These are phyloP conservation scores for Semnornis frantzii DNA, from an alignment of 2,113 vertebrate species.

Conservation along the genomic window DNA sequence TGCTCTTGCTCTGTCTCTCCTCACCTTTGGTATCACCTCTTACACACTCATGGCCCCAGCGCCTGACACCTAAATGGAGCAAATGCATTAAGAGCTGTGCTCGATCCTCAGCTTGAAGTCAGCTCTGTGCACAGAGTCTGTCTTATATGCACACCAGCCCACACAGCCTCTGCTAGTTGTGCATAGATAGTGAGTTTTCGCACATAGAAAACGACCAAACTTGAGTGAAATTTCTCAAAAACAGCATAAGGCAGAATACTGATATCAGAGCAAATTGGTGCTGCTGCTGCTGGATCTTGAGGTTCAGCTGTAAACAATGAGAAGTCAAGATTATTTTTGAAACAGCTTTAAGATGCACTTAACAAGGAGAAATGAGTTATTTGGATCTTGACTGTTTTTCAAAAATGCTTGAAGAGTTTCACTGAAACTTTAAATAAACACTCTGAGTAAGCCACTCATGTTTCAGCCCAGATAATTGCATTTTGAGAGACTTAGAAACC, in stretches of 20 bases:
- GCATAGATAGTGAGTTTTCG: neutral
- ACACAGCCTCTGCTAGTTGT: rapidly evolving
- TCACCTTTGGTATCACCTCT: neutral
- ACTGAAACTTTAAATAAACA: slow-evolving; percentile 26
- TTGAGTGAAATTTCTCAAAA: neutral
- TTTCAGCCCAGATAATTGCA: slow-evolving; percentile 16
- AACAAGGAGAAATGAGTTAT: neutral
- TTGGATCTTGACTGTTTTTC: neutral
- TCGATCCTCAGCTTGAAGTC: neutral
- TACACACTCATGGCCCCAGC: neutral
- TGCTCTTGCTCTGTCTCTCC: neutral
- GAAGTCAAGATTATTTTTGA: neutral
- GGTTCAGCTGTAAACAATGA: neutral
- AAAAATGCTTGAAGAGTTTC: neutral
- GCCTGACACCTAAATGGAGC: neutral
- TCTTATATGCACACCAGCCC: neutral
- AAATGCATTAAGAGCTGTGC: neutral
- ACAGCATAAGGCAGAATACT: neutral
- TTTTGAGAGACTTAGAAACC: neutral
- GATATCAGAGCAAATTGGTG: neutral
- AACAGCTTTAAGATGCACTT: neutral
- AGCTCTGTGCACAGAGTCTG: neutral
- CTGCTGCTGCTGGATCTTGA: neutral
- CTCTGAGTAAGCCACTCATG: slow-evolving; percentile 5
- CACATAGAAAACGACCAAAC: neutral